Evolutionary conservation across 2,888 invertebrate genomes (phyloP), one percentile per base, ranked within the genome.

Genomic region (Zonitis immaculata): DNA sequence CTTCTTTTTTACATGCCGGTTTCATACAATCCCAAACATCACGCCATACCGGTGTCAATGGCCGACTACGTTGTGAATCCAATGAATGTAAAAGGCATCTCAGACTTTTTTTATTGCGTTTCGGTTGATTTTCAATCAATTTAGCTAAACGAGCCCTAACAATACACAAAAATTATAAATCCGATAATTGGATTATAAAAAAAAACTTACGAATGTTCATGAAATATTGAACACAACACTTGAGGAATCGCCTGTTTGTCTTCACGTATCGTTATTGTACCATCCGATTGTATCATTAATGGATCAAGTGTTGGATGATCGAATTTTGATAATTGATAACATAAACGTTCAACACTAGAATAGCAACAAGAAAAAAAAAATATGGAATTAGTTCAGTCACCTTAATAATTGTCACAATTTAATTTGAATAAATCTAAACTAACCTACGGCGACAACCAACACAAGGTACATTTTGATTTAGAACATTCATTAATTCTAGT

Each of bases 401-500:
- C 46, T 48, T 18, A 56, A 18, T 44, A 28, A 43, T 45, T 55
- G 52, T 50, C 51, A 52, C 22, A 42, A 42, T 45, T 39, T 35
- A n/a, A n/a, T n/a, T n/a, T n/a, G n/a, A n/a, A n/a, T n/a, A n/a
- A n/a, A n/a, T n/a, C n/a, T n/a, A n/a, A n/a, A 55, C 63, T 66
- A 79, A 91, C 92, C 91, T 91, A 81, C 91, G 83, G 61, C 95
- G 82, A 78, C 95, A 95, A 58, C 95, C 95, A 70, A 95, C 92
- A 80, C 95, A 95, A 60, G 94, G 93, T 70, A 95, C 91, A 75
- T 89, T 88, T 79, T 94, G 91, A 78, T 91, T 88, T 60, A 95
- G 79, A 68, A 93, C 88, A 67, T 86, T 85, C 71, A 91, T 82
- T 68, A 95, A 85, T 77, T 91, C 90, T 64, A 86, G 83, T 68